These are phyloP conservation scores for Urocyon cinereoargenteus DNA, from an alignment of 2,797 vertebrate genomes.

Conservation along the genomic window DNA sequence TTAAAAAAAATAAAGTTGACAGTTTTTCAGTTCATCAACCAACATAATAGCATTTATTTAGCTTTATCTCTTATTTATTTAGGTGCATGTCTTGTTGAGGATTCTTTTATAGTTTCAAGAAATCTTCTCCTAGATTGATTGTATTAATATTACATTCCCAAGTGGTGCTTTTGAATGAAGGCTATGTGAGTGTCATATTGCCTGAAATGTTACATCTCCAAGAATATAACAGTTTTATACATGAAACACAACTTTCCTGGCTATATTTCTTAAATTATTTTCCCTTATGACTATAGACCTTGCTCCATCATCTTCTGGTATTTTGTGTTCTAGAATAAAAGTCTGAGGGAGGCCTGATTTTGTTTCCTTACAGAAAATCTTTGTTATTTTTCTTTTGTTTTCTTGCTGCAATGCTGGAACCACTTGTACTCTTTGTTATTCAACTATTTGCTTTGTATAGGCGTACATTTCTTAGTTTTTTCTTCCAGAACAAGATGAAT, in stretches of 20 bases:
- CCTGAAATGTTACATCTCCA: not conserved
- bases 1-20: conserved; percentile 32
- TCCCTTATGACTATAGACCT: not conserved
- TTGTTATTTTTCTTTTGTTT: not conserved
- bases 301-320: not conserved
- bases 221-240: not conserved
- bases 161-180: not conserved
- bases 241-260: not conserved
- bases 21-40: conserved; percentile 18
- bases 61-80: not conserved
- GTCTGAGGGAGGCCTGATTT: not conserved
- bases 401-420: conserved; percentile 4
- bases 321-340: conserved; percentile 39
- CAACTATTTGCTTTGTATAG: not conserved
- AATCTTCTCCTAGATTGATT: not conserved
- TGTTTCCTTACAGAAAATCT: conserved; percentile 28
- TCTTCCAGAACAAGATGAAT: not conserved
- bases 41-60: not conserved
- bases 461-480: not conserved
- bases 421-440: not conserved
- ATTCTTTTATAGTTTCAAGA: not conserved
- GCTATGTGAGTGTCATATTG: not conserved
- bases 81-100: not conserved
- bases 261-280: conserved; percentile 1
- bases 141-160: not conserved